A percentile compares a stretch with the other conserved stretches of the same genome.
phyloP scores from a whole-genome alignment of 1,140 invertebrate genomes.

The Cotesia glomerata region DNA sequence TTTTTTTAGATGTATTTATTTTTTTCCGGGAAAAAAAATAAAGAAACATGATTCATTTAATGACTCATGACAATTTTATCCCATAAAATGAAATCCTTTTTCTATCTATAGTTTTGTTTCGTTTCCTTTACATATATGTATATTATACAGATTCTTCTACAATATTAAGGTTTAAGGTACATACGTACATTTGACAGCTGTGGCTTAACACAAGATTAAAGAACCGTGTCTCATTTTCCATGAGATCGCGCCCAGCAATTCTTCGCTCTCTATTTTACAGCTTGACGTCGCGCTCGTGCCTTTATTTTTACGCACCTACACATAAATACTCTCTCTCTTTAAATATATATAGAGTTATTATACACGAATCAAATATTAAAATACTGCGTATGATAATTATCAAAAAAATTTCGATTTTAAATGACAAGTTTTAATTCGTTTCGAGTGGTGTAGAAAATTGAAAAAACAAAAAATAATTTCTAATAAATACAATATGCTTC shows the following conservation, averaged over 20 bases:
- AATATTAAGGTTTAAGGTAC: neutral
- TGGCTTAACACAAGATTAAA: neutral
- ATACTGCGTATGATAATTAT: too few relatives aligned
- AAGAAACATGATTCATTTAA: too few relatives aligned
- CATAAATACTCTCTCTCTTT: neutral
- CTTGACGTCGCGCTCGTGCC: neutral
- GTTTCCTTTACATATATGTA: neutral
- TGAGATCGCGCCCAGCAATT: neutral
- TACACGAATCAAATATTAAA: too few relatives aligned
- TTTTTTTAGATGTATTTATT: too few relatives aligned
- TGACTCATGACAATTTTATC: too few relatives aligned
- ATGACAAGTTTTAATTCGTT: too few relatives aligned
- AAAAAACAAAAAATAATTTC: too few relatives aligned
- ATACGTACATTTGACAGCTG: neutral
- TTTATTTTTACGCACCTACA: neutral
- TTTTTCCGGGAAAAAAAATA: too few relatives aligned
- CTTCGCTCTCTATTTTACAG: neutral
- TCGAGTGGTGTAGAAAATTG: too few relatives aligned
- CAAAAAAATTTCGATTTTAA: too few relatives aligned
- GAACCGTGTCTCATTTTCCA: neutral
- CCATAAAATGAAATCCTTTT: too few relatives aligned
- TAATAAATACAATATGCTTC: too few relatives aligned
- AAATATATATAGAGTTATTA: neutral
- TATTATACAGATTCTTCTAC: neutral
- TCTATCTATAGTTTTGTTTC: neutral